Conservation (phyloP, 2,113 vertebrate genomes). For the Peromyscus maniculatus region DNA sequence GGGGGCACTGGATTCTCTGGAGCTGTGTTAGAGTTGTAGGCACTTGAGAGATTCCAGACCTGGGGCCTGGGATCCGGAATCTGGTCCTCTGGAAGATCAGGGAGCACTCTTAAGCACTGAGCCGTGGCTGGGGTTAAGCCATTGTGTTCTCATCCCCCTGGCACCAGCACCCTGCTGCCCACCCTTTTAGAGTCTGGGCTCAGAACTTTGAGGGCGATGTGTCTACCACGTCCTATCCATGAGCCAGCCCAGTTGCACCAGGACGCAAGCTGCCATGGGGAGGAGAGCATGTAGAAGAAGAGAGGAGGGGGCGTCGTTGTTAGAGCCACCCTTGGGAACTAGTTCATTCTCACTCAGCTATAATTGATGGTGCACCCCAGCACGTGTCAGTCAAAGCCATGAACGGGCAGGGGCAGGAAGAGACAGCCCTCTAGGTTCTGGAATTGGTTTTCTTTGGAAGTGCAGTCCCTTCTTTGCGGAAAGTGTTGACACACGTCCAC, state of each 20-base stretch:
- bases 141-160: no score
- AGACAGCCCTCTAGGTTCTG: neutral
- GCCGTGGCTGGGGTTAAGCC: neutral
- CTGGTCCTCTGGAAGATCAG: neutral
- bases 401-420: neutral
- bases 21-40: no score
- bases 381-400: neutral
- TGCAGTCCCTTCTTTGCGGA: neutral
- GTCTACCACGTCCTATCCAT: neutral
- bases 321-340: neutral
- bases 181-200: neutral
- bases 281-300: neutral
- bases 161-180: neutral
- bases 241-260: neutral
- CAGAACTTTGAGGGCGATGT: neutral
- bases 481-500: neutral
- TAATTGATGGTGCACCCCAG: no score
- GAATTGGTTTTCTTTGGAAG: neutral
- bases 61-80: neutral
- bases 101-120: no score
- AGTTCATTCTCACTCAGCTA: no score
- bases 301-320: no score
- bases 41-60: neutral
- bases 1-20: neutral
- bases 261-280: neutral